Evolutionary conservation across 2,113 vertebrate genomes (phyloP).

Genomic region (Danio rerio): GRCz12tu NC_133176.1:3988001-3988500

Average conservation of each 20-base stretch:
- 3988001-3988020: background rate
- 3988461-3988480: too few relatives aligned
- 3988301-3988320: background rate
- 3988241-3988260: constrained; percentile 60
- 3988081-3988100: constrained; percentile 54
- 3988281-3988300: constrained; percentile 48
- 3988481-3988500: too few relatives aligned
- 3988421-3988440: too few relatives aligned
- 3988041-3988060: constrained; percentile 63
- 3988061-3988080: constrained; percentile 54
- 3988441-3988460: too few relatives aligned
- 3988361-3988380: too few relatives aligned
- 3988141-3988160: constrained; percentile 59
- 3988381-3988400: too few relatives aligned
- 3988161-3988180: constrained; percentile 75
- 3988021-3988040: background rate
- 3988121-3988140: constrained; percentile 68
- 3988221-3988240: constrained; percentile 64
- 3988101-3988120: constrained; percentile 68
- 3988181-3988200: constrained; percentile 55
- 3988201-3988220: constrained; percentile 70
- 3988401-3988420: too few relatives aligned
- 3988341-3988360: background rate
- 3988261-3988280: constrained; percentile 51
- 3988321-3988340: background rate